A percentile compares a stretch with the other conserved stretches of the same genome.
Evolutionary conservation across 2,797 vertebrate genomes (phyloP).

Genomic region (Carcharodon carcharias): DNA sequence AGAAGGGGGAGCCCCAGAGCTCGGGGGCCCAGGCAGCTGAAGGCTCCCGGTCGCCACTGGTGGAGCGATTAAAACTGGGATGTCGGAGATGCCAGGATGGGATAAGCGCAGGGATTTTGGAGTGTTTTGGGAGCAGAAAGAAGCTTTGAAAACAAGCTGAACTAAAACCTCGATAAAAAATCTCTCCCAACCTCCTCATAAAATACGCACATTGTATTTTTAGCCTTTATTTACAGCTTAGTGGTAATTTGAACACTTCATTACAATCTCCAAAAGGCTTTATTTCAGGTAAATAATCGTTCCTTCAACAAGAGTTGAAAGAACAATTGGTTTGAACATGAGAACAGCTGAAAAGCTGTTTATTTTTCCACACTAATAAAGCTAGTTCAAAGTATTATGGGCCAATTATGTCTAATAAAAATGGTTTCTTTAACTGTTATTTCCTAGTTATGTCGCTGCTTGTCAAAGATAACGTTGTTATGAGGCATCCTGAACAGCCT

Average conservation of each 20-base stretch:
- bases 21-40: neutral
- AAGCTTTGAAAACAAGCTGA: no score
- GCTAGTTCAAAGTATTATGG: neutral
- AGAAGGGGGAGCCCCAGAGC: no score
- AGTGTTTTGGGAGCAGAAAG: no score
- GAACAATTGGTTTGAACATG: neutral
- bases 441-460: neutral
- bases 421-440: no score
- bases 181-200: neutral
- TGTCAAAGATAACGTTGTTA: neutral
- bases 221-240: neutral
- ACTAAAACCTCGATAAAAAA: neutral
- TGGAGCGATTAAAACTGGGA: neutral
- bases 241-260: neutral
- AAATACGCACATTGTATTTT: neutral
- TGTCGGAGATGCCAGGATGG: neutral
- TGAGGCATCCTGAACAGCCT: neutral
- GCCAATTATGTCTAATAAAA: neutral
- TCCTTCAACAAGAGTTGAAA: neutral
- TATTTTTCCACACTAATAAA: neutral
- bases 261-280: neutral
- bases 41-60: neutral
- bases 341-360: no score
- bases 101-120: neutral
- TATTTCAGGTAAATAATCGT: neutral